These are phyloP conservation scores for Oxystoma pomonae DNA, from an alignment of 2,888 invertebrate genomes.

Conservation along the genomic window DNA sequence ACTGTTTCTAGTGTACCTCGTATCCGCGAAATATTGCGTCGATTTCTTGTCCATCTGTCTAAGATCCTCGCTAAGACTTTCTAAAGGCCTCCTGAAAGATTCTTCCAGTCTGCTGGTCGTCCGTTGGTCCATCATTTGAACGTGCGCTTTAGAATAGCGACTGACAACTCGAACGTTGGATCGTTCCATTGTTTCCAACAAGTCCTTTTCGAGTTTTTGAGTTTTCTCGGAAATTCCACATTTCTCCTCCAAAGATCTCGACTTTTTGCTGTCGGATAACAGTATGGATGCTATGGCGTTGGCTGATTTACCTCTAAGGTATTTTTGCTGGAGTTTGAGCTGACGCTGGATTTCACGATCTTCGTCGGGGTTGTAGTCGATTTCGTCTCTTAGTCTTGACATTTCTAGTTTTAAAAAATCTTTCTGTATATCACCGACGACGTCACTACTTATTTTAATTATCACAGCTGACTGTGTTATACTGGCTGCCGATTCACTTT, in stretches of 20 bases:
- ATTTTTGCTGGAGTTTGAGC: slow-evolving; percentile 49
- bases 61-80: slow-evolving; percentile 58
- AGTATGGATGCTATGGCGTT: slow-evolving; percentile 60
- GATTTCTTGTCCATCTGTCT: slow-evolving; percentile 60
- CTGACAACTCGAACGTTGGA: slow-evolving; percentile 12
- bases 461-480: background rate
- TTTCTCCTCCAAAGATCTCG: slow-evolving; percentile 42
- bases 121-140: slow-evolving; percentile 47
- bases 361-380: slow-evolving; percentile 48
- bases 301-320: slow-evolving; percentile 48
- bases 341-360: slow-evolving; percentile 46
- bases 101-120: slow-evolving; percentile 51
- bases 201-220: background rate
- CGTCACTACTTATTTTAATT: background rate
- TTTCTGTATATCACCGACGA: background rate
- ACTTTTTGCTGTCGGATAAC: slow-evolving; percentile 54
- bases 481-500: background rate
- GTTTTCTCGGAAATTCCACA: background rate
- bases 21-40: slow-evolving; percentile 56
- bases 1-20: slow-evolving; percentile 53
- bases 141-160: background rate
- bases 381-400: slow-evolving; percentile 43
- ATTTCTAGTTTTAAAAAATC: background rate
- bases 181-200: slow-evolving; percentile 4
- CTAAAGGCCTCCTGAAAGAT: slow-evolving; percentile 56